Conservation (phyloP, 92 coral and sea anemone genomes). For the Pocillopora meandrina region DNA sequence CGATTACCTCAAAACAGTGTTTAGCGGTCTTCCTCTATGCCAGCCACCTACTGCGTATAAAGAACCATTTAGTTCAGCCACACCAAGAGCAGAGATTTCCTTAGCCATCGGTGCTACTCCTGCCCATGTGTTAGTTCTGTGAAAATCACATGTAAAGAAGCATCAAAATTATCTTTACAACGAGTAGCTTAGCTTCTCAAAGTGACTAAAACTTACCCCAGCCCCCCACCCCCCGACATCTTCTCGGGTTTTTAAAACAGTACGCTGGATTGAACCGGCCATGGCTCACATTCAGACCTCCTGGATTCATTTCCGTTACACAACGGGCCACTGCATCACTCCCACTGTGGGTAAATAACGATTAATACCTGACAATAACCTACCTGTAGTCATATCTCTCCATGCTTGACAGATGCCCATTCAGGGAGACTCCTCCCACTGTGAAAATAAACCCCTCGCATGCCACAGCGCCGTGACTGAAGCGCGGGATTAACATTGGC, state of each 20-base stretch:
- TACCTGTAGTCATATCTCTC: slow-evolving; percentile 82
- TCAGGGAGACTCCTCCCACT: slow-evolving; percentile 92
- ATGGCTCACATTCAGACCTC: too few relatives aligned
- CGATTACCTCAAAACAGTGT: slow-evolving; percentile 70
- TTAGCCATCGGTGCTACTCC: slow-evolving; percentile 90
- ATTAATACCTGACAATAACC: not conserved
- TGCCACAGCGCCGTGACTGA: slow-evolving; percentile 95
- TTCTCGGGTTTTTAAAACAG: too few relatives aligned
- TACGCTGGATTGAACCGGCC: too few relatives aligned
- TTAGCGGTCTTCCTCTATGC: slow-evolving; percentile 86
- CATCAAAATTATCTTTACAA: not conserved
- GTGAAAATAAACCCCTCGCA: slow-evolving; percentile 92
- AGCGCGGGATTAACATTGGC: slow-evolving; percentile 94
- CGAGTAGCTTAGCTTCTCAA: not conserved
- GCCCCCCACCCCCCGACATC: too few relatives aligned
- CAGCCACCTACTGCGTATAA: slow-evolving; percentile 98
- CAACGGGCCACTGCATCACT: too few relatives aligned
- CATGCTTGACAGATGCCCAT: slow-evolving; percentile 91
- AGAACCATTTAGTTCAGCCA: slow-evolving; percentile 82
- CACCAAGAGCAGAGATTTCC: slow-evolving; percentile 95
- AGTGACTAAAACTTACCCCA: not conserved
- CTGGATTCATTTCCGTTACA: too few relatives aligned
- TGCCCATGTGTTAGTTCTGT: slow-evolving; percentile 87
- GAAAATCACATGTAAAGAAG: not conserved
- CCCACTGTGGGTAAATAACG: not conserved